Evolutionary conservation across 1,140 invertebrate species (phyloP).

Genomic region (Euwallacea similis): DNA sequence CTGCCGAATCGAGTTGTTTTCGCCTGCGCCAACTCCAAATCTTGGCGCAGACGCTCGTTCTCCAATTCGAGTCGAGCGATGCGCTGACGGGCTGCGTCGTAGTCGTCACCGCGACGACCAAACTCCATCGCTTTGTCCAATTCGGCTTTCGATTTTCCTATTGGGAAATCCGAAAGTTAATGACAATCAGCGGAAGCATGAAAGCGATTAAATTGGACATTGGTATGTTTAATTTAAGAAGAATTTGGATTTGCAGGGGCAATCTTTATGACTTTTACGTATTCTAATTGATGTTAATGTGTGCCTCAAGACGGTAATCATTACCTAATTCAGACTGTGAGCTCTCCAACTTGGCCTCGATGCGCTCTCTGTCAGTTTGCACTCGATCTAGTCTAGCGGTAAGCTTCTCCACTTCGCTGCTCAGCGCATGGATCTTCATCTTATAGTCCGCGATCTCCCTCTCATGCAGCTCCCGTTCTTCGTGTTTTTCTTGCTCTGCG

Average conservation of each 20-base stretch:
- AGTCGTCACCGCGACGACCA: slow-evolving; percentile 82
- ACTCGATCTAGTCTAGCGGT: slow-evolving; percentile 84
- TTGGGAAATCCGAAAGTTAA: background rate
- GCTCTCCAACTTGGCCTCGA: slow-evolving; percentile 88
- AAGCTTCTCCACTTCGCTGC: slow-evolving; percentile 90
- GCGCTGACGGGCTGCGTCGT: slow-evolving; percentile 86
- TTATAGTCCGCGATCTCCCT: slow-evolving; percentile 93
- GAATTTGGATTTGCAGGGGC: background rate
- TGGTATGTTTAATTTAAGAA: background rate
- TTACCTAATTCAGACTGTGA: slow-evolving; percentile 83
- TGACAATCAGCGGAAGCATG: background rate
- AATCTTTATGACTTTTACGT: background rate
- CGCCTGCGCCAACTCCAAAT: slow-evolving; percentile 75
- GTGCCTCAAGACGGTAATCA: background rate
- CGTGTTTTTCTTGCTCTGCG: slow-evolving; percentile 94
- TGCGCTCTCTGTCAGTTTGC: slow-evolving; percentile 83
- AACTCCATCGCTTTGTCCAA: slow-evolving; percentile 89
- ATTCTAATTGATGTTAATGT: background rate
- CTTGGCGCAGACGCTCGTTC: slow-evolving; percentile 83
- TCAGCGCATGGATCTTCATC: slow-evolving; percentile 86
- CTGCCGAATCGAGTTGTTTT: slow-evolving; percentile 73
- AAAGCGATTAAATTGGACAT: background rate
- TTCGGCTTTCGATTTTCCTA: slow-evolving; percentile 86
- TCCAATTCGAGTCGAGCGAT: slow-evolving; percentile 83
- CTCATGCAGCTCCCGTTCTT: slow-evolving; percentile 92